These are phyloP conservation scores for Noctua fimbriata DNA, from an alignment of 2,888 invertebrate species.

Conservation along the genomic window DNA sequence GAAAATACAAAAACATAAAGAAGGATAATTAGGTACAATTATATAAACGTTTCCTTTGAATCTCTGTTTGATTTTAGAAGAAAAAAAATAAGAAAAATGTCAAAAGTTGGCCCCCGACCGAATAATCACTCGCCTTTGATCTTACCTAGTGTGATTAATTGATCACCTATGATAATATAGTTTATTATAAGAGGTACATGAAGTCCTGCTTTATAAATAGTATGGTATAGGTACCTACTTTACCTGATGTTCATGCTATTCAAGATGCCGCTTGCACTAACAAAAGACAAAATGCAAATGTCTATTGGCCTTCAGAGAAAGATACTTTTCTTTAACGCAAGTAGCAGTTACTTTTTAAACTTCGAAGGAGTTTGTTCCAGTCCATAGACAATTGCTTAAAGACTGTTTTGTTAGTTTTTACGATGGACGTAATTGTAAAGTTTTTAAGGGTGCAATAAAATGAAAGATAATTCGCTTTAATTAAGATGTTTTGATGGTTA, in stretches of 20 bases:
- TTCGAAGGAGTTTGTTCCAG: conserved; percentile 41
- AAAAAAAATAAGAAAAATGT: neutral
- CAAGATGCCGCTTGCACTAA: conserved; percentile 20
- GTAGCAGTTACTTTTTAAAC: conserved; percentile 50
- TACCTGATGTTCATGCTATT: neutral
- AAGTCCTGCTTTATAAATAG: neutral
- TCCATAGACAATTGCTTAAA: conserved; percentile 56
- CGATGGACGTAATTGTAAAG: conserved; percentile 28
- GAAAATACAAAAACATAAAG: neutral
- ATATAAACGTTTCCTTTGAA: neutral
- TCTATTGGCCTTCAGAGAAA: conserved; percentile 36
- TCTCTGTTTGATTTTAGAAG: too few relatives aligned
- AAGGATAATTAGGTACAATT: neutral
- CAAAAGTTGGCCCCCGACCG: neutral
- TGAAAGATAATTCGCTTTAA: conserved; percentile 18
- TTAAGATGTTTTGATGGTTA: conserved; percentile 26
- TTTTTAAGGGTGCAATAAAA: conserved; percentile 34
- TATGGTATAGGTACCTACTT: neutral
- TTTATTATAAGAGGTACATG: neutral
- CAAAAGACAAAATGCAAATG: conserved; percentile 46
- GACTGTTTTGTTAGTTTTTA: conserved; percentile 59
- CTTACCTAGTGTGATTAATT: neutral
- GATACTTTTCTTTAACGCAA: conserved; percentile 25
- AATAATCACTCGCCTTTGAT: neutral
- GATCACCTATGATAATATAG: neutral